A percentile compares a stretch with the other conserved stretches of the same genome.
Conservation (phyloP, 2,888 invertebrate genomes). For the Phortica okadai region DNA sequence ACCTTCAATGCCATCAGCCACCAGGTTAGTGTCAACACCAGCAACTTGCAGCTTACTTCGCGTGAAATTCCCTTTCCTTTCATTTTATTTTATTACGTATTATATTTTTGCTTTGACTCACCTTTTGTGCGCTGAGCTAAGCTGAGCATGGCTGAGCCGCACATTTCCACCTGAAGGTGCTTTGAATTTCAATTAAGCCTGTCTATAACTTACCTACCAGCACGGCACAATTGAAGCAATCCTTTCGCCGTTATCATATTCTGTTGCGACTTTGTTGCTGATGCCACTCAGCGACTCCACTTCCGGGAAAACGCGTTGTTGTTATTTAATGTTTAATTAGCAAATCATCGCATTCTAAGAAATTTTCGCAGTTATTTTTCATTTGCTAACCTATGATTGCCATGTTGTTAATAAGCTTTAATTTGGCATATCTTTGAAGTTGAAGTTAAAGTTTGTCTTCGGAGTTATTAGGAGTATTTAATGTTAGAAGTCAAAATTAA, state of each 20-base stretch:
- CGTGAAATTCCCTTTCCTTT: background rate
- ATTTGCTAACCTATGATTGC: too few relatives aligned
- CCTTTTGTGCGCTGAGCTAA: background rate
- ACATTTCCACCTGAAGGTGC: constrained; percentile 1
- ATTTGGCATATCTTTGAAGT: too few relatives aligned
- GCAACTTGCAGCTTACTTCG: background rate
- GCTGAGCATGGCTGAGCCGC: background rate
- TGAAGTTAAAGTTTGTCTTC: too few relatives aligned
- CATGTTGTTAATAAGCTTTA: too few relatives aligned
- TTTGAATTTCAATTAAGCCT: constrained; percentile 30
- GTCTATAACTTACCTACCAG: background rate
- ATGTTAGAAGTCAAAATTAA: too few relatives aligned
- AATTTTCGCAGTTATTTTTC: too few relatives aligned
- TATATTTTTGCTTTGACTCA: background rate
- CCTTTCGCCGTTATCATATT: background rate
- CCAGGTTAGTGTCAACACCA: background rate
- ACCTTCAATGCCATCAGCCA: background rate
- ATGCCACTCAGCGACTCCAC: too few relatives aligned
- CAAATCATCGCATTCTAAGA: too few relatives aligned
- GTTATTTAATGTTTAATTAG: too few relatives aligned
- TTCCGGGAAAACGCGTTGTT: too few relatives aligned
- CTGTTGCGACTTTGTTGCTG: background rate
- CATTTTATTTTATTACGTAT: background rate
- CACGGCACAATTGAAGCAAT: background rate
- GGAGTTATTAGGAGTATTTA: too few relatives aligned